These are phyloP conservation scores for Myrmecophaga tridactyla DNA, from an alignment of 2,113 vertebrate genomes.

Conservation along the genomic window DNA sequence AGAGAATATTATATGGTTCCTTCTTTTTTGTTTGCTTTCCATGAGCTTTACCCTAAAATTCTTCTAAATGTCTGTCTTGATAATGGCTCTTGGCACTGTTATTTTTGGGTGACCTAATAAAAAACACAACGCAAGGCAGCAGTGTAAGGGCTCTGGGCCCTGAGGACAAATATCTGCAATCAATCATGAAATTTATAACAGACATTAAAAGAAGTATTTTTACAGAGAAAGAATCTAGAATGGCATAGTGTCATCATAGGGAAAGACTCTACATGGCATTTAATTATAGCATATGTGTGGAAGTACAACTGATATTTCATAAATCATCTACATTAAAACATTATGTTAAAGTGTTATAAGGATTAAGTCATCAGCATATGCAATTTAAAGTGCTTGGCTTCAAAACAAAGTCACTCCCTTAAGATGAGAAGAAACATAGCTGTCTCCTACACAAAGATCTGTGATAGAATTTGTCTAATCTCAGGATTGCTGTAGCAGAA, in stretches of 20 bases:
- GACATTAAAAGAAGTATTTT: constrained; percentile 61
- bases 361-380: neutral
- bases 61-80: constrained; percentile 51
- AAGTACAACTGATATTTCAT: constrained; percentile 33
- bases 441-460: neutral
- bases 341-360: constrained; percentile 48
- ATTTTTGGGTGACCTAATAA: constrained; percentile 67
- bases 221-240: constrained; percentile 51
- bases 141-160: neutral
- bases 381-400: constrained; percentile 43
- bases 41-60: constrained; percentile 56
- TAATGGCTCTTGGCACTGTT: constrained; percentile 56
- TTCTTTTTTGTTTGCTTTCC: constrained; percentile 68
- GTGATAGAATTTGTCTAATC: neutral
- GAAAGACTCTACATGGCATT: constrained; percentile 37
- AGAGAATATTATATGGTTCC: constrained; percentile 45
- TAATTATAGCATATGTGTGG: neutral
- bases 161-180: constrained; percentile 55
- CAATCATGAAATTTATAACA: constrained; percentile 63
- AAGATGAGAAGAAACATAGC: constrained; percentile 20
- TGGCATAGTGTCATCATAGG: constrained; percentile 37
- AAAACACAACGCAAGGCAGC: constrained; percentile 60
- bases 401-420: constrained; percentile 9
- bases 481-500: neutral
- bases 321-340: constrained; percentile 52